phyloP scores from a whole-genome alignment of 2,888 invertebrate genomes.

The Tipula lateralis region DNA sequence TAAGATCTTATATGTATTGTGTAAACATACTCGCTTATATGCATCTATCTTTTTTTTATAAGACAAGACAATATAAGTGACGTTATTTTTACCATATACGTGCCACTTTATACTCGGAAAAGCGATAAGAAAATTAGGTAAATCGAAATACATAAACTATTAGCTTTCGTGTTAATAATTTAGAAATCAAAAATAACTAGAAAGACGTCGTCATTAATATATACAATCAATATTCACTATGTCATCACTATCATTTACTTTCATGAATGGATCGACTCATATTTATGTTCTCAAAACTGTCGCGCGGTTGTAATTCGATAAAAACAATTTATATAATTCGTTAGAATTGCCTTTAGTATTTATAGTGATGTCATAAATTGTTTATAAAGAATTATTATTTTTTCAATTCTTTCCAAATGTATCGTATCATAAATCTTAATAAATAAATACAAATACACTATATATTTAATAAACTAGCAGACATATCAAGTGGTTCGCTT shows the following conservation, averaged over 20 bases:
- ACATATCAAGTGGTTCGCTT: not conserved
- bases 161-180: not conserved
- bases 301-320: not conserved
- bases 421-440: not conserved
- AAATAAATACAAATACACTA: not conserved
- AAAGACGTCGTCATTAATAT: not conserved
- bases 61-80: not conserved
- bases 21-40: not conserved
- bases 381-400: not conserved
- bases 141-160: not conserved
- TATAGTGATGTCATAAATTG: not conserved
- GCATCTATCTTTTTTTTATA: not conserved
- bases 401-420: not conserved
- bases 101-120: not conserved
- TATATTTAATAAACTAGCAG: not conserved
- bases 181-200: not conserved
- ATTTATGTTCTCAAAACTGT: not conserved
- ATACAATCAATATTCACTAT: not conserved
- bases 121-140: not conserved
- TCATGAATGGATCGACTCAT: not conserved
- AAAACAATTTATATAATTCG: not conserved
- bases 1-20: not conserved
- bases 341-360: not conserved
- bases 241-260: not conserved
- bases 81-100: not conserved